phyloP scores from a whole-genome alignment of 2,888 invertebrate genomes.

The Diaphora mendica region DNA sequence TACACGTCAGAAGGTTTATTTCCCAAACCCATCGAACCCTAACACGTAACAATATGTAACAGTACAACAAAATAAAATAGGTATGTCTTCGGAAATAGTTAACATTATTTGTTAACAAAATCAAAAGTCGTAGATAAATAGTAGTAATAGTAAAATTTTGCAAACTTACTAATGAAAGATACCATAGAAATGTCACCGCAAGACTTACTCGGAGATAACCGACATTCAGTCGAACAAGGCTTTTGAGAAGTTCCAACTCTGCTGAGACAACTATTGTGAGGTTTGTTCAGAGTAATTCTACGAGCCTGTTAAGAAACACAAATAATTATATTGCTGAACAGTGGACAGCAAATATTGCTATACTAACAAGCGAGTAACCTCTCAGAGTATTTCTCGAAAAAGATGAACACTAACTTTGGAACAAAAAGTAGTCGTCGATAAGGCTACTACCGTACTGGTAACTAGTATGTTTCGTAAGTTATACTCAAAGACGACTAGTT shows the following conservation, averaged over 20 bases:
- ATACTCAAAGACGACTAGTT: conserved; percentile 7
- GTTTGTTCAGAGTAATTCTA: too few species aligned
- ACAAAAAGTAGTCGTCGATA: neutral
- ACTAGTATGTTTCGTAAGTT: neutral
- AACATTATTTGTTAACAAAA: too few species aligned
- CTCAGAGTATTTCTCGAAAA: neutral
- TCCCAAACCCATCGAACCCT: too few species aligned
- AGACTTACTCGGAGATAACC: neutral
- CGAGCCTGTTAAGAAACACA: neutral
- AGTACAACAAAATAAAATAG: too few species aligned
- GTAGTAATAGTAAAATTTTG: too few species aligned
- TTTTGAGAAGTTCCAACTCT: neutral
- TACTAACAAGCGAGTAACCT: neutral
- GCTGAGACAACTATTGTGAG: too few species aligned
- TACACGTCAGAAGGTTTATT: too few species aligned
- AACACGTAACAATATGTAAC: too few species aligned
- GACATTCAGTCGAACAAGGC: neutral
- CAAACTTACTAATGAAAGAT: neutral
- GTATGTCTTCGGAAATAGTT: too few species aligned
- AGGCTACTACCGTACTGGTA: neutral
- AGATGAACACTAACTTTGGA: neutral
- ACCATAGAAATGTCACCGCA: neutral
- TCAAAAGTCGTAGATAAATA: too few species aligned
- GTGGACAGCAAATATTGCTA: neutral
- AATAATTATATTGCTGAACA: neutral